A percentile compares a stretch with the other conserved stretches of the same genome.
Evolutionary conservation across 2,888 invertebrate genomes (phyloP).

Genomic region (Noctua comes): DNA sequence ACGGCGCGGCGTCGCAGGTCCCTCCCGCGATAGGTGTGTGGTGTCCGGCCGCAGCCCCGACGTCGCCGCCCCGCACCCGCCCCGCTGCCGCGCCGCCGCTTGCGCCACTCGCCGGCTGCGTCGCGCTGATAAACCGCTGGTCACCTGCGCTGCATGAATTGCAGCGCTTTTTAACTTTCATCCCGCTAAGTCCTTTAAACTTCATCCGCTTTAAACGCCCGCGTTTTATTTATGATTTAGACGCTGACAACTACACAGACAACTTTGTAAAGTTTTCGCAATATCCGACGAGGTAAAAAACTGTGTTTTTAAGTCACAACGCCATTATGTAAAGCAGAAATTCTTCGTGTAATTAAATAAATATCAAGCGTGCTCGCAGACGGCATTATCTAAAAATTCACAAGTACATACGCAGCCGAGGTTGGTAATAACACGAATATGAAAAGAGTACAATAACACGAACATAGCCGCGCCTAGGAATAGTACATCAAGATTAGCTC

Average conservation of each 20-base stretch:
- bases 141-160: slow-evolving; percentile 90
- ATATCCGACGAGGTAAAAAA: slow-evolving; percentile 74
- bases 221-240: slow-evolving; percentile 88
- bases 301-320: slow-evolving; percentile 73
- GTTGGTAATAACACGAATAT: slow-evolving; percentile 74
- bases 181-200: slow-evolving; percentile 87
- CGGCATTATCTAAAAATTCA: slow-evolving; percentile 50
- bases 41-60: slow-evolving; percentile 67
- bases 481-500: slow-evolving; percentile 87
- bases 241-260: slow-evolving; percentile 82
- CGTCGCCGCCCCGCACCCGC: slow-evolving; percentile 54
- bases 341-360: slow-evolving; percentile 71
- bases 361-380: slow-evolving; percentile 55
- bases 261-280: slow-evolving; percentile 78
- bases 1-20: slow-evolving; percentile 80
- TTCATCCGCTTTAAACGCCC: slow-evolving; percentile 85
- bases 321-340: slow-evolving; percentile 73
- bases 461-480: slow-evolving; percentile 79
- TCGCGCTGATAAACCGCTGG: slow-evolving; percentile 87
- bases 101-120: slow-evolving; percentile 77
- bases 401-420: slow-evolving; percentile 61
- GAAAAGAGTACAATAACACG: slow-evolving; percentile 83
- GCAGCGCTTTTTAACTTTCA: slow-evolving; percentile 90
- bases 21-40: slow-evolving; percentile 83
- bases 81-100: slow-evolving; percentile 58